Base-by-base conservation (phyloP, 2,113 vertebrate species). In the Oncorhynchus gorbuscha region DNA sequence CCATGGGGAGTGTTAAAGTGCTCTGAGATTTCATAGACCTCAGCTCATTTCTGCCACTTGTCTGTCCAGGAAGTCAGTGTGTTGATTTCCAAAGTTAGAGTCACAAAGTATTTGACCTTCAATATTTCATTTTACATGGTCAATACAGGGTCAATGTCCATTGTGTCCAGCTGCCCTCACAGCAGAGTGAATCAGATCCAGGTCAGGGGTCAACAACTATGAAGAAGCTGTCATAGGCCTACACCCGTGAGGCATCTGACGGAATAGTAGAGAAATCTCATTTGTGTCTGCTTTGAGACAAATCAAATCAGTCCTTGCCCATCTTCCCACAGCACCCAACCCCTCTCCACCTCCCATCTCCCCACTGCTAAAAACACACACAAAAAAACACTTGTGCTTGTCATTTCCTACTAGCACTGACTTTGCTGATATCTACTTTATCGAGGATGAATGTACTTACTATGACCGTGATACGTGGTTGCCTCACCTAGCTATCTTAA, bases 1-100 rank as follows among this genome's bases (percentile, higher is more conserved):
- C 87, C 86, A 79, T 2, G 67, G 82, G 88, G 87, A 83, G 69
- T 69, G 71, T 78, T 71, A 78, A 86, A 91, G 90, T 89, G 89
- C 86, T 87, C 76, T 72, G 68, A 70, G 80, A 88, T 87, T 87
- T 87, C 69, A 72, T 79, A 79, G 79, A 84, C 80, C 73, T 81
- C 86, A 75, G 79, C 75, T 75, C 26, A 86, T 83, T 83, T 89
- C 82, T 86, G 81, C 6, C 67, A 39, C 73, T 78, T 76, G 16
- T 75, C 78, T 75, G 77, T 83, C 84, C 35, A 24, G 78, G 83
- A 79, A 83, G 74, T 81, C 65, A 85, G 72, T 4, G 69, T 79
- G 62, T 74, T 61, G 5, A 85, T 85, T 81, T 82, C 76, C 82
- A 77, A 87, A 76, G 76, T 79, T 81, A 74, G 59, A 82, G 80